Conservation (phyloP, 1,140 invertebrate genomes). For the Heliconius eleuchia region DNA sequence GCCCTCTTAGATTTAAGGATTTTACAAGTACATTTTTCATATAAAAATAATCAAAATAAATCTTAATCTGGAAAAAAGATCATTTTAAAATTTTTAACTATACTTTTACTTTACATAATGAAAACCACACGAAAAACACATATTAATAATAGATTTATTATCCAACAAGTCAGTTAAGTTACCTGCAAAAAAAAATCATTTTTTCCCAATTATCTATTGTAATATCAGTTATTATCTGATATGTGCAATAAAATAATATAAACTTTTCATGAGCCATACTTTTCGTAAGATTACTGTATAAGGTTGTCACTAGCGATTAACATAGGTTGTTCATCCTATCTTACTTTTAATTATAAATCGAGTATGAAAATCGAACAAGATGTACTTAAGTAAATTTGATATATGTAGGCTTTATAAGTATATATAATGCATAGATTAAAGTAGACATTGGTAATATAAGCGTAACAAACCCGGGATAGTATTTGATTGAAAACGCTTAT, state of each 20-base stretch:
- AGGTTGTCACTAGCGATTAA: conserved; percentile 65
- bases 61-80: background rate
- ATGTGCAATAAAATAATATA: conserved; percentile 54
- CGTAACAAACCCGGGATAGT: conserved; percentile 65
- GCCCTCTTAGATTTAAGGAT: conserved; percentile 58
- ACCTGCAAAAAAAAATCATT: background rate
- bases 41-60: background rate
- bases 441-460: conserved; percentile 67
- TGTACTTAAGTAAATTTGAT: conserved; percentile 79
- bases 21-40: conserved; percentile 43
- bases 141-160: background rate
- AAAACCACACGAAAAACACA: background rate
- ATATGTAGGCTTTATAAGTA: conserved; percentile 79
- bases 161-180: background rate
- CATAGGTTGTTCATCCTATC: conserved; percentile 59
- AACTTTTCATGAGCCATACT: conserved; percentile 48
- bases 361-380: conserved; percentile 75
- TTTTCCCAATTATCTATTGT: conserved; percentile 38
- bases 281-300: conserved; percentile 55
- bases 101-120: background rate
- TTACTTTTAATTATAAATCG: conserved; percentile 62
- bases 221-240: conserved; percentile 42
- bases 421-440: conserved; percentile 76
- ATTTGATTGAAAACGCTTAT: conserved; percentile 72
- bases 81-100: background rate